These are phyloP conservation scores for Xiphydria camelus DNA, from an alignment of 2,888 invertebrate genomes.

Conservation along the genomic window DNA sequence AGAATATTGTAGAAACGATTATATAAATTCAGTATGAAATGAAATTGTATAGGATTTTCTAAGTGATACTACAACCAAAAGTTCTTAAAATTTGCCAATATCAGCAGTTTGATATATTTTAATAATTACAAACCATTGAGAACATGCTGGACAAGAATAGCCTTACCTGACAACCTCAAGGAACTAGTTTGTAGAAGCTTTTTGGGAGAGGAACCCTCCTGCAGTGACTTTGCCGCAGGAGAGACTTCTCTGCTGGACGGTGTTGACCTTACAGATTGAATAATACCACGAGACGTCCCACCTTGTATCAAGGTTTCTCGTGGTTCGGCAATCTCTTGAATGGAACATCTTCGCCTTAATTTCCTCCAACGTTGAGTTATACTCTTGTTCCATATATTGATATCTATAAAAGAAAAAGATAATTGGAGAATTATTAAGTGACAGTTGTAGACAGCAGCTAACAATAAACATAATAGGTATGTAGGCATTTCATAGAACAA, in stretches of 20 bases:
- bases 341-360: conserved; percentile 70
- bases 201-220: conserved; percentile 44
- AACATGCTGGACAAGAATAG: too few relatives aligned
- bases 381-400: conserved; percentile 73
- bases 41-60: too few relatives aligned
- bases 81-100: too few relatives aligned
- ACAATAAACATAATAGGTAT: too few relatives aligned
- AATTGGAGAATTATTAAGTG: too few relatives aligned
- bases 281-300: conserved; percentile 47
- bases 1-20: too few relatives aligned
- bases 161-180: conserved; percentile 58
- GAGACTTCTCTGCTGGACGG: conserved; percentile 53
- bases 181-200: conserved; percentile 56
- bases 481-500: too few relatives aligned
- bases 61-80: too few relatives aligned
- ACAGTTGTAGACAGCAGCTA: too few relatives aligned
- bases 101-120: too few relatives aligned
- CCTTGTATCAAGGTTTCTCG: conserved; percentile 60
- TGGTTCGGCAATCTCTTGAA: conserved; percentile 59
- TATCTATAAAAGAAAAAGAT: conserved; percentile 64
- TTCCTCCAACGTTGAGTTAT: conserved; percentile 77
- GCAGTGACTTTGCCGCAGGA: conserved; percentile 47
- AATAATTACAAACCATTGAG: too few relatives aligned
- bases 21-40: too few relatives aligned
- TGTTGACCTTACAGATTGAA: conserved; percentile 47